Percentiles rank a stretch among this genome's conserved stretches.
Evolutionary conservation across 2,113 vertebrate genomes (phyloP).

Genomic region (Cyprinodon brontotheroides): DNA sequence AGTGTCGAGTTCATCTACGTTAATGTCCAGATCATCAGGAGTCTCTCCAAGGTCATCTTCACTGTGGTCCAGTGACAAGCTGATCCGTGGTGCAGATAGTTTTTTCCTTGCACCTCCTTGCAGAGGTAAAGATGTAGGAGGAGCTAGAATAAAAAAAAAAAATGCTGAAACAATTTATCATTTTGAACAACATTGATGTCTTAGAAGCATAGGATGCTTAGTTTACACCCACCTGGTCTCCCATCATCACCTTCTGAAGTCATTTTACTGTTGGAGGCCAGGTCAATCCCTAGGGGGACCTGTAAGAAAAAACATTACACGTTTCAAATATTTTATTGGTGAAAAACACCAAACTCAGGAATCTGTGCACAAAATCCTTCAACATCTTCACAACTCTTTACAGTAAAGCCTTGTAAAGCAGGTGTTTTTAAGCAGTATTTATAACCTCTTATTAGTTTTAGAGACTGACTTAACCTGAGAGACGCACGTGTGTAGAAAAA

Average conservation of each 20-base stretch:
- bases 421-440: too few relatives aligned
- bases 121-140: slow-evolving; percentile 89
- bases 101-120: slow-evolving; percentile 87
- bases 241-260: slow-evolving; percentile 80
- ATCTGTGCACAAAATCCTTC: background rate
- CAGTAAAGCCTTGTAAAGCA: background rate
- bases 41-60: slow-evolving; percentile 96
- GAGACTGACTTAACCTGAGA: too few relatives aligned
- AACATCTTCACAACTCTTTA: background rate
- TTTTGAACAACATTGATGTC: background rate
- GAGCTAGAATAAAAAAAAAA: slow-evolving; percentile 45
- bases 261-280: slow-evolving; percentile 78
- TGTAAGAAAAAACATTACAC: slow-evolving; percentile 41
- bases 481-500: too few relatives aligned
- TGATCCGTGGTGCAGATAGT: slow-evolving; percentile 93
- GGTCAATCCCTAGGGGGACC: slow-evolving; percentile 85
- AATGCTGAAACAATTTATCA: background rate
- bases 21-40: slow-evolving; percentile 94
- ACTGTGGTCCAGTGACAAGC: slow-evolving; percentile 93
- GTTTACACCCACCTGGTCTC: slow-evolving; percentile 84
- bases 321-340: slow-evolving; percentile 6
- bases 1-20: slow-evolving; percentile 93
- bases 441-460: too few relatives aligned
- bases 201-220: background rate
- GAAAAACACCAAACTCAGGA: slow-evolving; percentile 1